phyloP scores from a whole-genome alignment of 2,888 invertebrate species.

The Fissipunctia ypsillon region DNA sequence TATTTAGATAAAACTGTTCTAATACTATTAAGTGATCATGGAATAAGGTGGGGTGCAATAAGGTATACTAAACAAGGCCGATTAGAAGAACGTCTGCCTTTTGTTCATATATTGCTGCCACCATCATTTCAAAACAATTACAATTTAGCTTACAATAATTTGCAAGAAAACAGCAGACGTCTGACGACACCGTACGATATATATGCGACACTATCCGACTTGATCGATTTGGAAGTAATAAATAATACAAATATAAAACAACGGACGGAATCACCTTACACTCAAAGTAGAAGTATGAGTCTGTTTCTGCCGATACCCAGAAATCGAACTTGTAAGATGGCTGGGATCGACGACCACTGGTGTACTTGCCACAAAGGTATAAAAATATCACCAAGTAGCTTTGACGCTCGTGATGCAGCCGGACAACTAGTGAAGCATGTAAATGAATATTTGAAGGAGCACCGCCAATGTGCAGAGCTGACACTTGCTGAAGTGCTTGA shows the following conservation, averaged over 20 bases:
- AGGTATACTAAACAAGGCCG: constrained; percentile 95
- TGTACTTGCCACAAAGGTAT: constrained; percentile 95
- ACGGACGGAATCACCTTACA: constrained; percentile 78
- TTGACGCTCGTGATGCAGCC: constrained; percentile 90
- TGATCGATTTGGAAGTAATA: constrained; percentile 89
- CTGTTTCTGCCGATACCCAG: constrained; percentile 93
- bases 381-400: constrained; percentile 89
- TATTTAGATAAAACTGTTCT: constrained; percentile 92
- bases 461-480: constrained; percentile 92
- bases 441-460: constrained; percentile 91
- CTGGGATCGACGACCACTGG: constrained; percentile 95
- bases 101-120: constrained; percentile 94
- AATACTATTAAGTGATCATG: constrained; percentile 96
- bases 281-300: constrained; percentile 92
- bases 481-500: constrained; percentile 91
- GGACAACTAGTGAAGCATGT: constrained; percentile 91
- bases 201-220: constrained; percentile 94
- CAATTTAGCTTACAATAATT: constrained; percentile 91
- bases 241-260: constrained; percentile 81
- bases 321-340: constrained; percentile 94
- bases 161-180: constrained; percentile 92
- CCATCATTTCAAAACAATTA: constrained; percentile 92
- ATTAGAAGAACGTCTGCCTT: constrained; percentile 96
- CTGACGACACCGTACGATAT: constrained; percentile 96
- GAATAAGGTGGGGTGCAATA: constrained; percentile 96